Evolutionary conservation across 2,113 vertebrate species (phyloP), one percentile per base, ranked within the genome.

Genomic region (Podarcis raffonei): DNA sequence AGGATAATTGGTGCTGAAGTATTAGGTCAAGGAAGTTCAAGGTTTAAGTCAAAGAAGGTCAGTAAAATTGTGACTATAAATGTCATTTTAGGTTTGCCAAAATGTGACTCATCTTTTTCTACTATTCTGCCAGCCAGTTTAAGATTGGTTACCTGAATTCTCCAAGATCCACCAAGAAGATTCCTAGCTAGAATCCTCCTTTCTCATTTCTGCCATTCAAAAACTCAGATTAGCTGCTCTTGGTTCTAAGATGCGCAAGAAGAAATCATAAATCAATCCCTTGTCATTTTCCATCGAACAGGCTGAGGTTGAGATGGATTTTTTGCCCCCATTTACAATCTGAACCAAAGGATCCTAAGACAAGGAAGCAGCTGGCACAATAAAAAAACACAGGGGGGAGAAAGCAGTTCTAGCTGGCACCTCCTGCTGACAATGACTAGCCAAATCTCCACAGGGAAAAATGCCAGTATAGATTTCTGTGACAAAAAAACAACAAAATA

Each of bases 311-410:
- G 96, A 97, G 96, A 95, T 83, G 96, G 96, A 97, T 97, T 96
- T 96, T 96, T 97, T 96, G 94, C 96, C 97, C 96, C 97, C 96
- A 95, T 97, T 97, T 97, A 95, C 96, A 97, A 97, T 96, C 96
- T 95, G 96, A 97, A 97, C 97, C 97, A 97, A 94, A 97, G 96
- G 96, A 96, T 96, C 76, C 69, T 90, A 92, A 97, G 97, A 96
- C 97, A 97, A 96, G 96, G 97, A 97, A 97, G 97, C 97, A 97
- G 96, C 97, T 97, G 97, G 97, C 97, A 96, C 95, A 95, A 96
- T 97, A 96, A 97, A 97, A 97, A 97, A 80, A 88, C 95, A 95
- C 59, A 62, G 59, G 59, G 59, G 59, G 59, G 18, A 96, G 97
- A 97, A 97, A 83, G 96, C 95, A 53, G 48, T 53, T 97, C 95